Percentiles rank a stretch among this genome's conserved stretches.
These are phyloP conservation scores for Chloebia gouldiae DNA, from an alignment of 2,113 vertebrate species.

Conservation along the genomic window DNA sequence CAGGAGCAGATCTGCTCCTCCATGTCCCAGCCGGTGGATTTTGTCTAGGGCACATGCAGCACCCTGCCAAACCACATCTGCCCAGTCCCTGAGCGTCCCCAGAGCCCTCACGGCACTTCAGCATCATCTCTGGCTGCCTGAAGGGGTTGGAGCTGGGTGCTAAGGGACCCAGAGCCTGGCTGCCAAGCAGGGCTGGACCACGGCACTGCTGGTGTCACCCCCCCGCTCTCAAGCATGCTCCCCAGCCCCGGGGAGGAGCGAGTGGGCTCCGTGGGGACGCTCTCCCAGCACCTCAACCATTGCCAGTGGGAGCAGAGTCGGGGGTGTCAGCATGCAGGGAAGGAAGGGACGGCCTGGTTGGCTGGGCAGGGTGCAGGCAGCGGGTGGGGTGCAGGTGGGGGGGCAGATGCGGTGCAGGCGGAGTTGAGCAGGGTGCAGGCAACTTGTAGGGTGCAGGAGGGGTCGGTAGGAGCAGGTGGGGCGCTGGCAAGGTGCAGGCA, in stretches of 20 bases:
- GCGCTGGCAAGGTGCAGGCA: neutral
- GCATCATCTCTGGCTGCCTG: neutral
- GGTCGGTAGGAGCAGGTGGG: neutral
- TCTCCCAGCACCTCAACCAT: rapidly evolving
- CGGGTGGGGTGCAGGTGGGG: neutral
- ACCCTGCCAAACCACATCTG: neutral
- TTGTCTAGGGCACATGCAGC: neutral
- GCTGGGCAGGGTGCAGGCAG: neutral
- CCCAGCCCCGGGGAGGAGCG: neutral
- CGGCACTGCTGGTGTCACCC: rapidly evolving
- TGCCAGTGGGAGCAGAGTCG: neutral
- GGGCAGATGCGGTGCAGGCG: neutral
- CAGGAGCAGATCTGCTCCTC: neutral
- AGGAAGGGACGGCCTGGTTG: rapidly evolving
- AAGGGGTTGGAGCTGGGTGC: rapidly evolving
- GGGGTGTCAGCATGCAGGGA: neutral
- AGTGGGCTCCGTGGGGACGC: neutral
- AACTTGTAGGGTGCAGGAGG: neutral
- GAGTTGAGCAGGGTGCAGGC: neutral
- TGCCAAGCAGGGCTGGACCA: neutral
- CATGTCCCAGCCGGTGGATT: rapidly evolving
- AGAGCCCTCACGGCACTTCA: neutral
- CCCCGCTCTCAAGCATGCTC: rapidly evolving
- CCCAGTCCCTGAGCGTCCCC: neutral
- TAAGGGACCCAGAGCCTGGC: neutral